Evolutionary conservation across 2,888 invertebrate species (phyloP).

Genomic region (Conistra vaccinii): DNA sequence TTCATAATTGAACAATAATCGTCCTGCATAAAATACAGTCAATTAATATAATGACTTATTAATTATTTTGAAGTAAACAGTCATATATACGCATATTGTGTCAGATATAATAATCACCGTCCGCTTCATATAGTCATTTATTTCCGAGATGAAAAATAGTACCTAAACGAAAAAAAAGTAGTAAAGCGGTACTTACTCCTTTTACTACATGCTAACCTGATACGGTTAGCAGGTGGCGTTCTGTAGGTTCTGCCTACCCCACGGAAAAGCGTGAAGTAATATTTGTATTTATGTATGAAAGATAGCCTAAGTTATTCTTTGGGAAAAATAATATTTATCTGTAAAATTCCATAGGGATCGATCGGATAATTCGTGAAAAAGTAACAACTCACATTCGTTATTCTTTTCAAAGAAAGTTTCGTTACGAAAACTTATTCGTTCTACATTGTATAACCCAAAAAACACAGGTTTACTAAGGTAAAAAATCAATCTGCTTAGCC

Average conservation of each 20-base stretch:
- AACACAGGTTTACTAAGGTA: neutral
- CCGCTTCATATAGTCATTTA: neutral
- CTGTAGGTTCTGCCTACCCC: neutral
- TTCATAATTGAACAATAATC: slow-evolving; percentile 17
- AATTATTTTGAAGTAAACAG: slow-evolving; percentile 10
- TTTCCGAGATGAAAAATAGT: neutral
- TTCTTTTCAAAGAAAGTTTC: neutral
- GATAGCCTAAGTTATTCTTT: neutral
- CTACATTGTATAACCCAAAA: neutral
- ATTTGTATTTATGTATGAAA: neutral
- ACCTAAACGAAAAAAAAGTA: neutral
- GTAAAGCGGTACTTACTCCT: neutral
- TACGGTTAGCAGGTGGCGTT: neutral
- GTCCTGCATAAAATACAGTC: slow-evolving; percentile 10
- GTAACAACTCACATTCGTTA: neutral
- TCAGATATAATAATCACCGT: neutral
- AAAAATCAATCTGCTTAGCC: too few relatives aligned
- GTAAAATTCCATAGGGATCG: neutral
- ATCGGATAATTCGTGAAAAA: neutral
- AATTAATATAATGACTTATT: slow-evolving; percentile 22
- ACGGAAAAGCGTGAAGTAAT: too few relatives aligned
- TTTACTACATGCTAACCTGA: too few relatives aligned
- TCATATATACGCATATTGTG: neutral
- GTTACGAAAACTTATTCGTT: neutral
- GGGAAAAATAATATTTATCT: neutral